Evolutionary conservation across 2,797 vertebrate species (phyloP).

Genomic region (Coendou prehensilis): DNA sequence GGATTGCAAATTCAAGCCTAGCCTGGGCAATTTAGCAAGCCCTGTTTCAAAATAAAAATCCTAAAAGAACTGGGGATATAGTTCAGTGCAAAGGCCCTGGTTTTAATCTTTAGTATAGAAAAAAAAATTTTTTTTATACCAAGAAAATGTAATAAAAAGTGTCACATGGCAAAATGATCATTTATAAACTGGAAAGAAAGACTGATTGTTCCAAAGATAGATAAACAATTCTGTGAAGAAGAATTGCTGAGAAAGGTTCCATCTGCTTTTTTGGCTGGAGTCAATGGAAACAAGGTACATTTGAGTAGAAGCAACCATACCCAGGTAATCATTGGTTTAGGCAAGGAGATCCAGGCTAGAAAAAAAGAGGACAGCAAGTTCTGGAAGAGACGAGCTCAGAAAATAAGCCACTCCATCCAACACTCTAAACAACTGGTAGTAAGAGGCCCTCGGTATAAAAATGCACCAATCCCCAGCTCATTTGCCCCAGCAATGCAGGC

Average conservation of each 20-base stretch:
- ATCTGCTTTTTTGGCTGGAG: not conserved
- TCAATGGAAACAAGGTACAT: not conserved
- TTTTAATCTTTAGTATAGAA: not conserved
- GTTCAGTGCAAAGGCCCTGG: not conserved
- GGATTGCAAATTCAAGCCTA: not conserved
- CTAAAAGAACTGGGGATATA: not conserved
- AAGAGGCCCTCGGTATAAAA: not conserved
- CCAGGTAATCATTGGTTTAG: not conserved
- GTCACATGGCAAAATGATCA: not conserved
- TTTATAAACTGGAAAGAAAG: conserved; percentile 1
- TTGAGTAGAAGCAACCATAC: not conserved
- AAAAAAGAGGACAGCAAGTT: not conserved
- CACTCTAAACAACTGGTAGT: not conserved
- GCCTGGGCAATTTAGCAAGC: not conserved
- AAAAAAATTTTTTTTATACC: not conserved
- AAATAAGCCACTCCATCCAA: not conserved
- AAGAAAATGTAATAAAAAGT: not conserved
- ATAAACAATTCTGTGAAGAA: not conserved
- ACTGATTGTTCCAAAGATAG: not conserved
- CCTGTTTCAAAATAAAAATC: not conserved
- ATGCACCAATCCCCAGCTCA: not conserved
- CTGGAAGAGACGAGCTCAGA: not conserved
- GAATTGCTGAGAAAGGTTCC: not conserved
- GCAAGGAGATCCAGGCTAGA: not conserved
- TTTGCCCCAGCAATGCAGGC: fast-evolving